These are phyloP conservation scores for Imbricaverruca yamaguchii DNA, from an alignment of 2,888 invertebrate genomes.

Conservation along the genomic window DNA sequence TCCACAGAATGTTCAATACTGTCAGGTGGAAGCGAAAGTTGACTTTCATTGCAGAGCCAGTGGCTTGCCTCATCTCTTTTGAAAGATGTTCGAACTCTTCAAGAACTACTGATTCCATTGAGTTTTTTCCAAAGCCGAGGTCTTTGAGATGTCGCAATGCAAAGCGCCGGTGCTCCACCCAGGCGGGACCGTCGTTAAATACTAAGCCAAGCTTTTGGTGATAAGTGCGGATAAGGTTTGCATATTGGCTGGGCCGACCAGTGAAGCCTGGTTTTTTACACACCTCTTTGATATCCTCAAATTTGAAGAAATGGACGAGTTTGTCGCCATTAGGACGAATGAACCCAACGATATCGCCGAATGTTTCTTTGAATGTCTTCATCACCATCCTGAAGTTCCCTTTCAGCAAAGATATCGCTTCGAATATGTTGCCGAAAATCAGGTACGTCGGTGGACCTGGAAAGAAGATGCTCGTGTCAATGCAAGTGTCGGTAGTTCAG, in stretches of 20 bases:
- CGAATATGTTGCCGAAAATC: neutral
- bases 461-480: neutral
- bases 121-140: neutral
- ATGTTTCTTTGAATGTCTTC: neutral
- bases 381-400: neutral
- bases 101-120: neutral
- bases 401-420: neutral
- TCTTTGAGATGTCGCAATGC: neutral
- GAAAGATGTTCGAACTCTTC: neutral
- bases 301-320: neutral
- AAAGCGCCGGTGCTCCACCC: neutral
- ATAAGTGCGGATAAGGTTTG: neutral
- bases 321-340: neutral
- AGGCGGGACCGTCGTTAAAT: neutral
- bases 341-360: neutral
- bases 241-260: neutral
- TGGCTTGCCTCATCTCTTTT: neutral
- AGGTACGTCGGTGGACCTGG: neutral
- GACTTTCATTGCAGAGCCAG: neutral
- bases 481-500: no score
- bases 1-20: slow-evolving; percentile 10
- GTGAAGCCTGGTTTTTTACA: neutral
- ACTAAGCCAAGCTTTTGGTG: neutral
- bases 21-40: neutral
- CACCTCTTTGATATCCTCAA: neutral